phyloP scores from a whole-genome alignment of 2,113 vertebrate species.

The Oxyura jamaicensis region DNA sequence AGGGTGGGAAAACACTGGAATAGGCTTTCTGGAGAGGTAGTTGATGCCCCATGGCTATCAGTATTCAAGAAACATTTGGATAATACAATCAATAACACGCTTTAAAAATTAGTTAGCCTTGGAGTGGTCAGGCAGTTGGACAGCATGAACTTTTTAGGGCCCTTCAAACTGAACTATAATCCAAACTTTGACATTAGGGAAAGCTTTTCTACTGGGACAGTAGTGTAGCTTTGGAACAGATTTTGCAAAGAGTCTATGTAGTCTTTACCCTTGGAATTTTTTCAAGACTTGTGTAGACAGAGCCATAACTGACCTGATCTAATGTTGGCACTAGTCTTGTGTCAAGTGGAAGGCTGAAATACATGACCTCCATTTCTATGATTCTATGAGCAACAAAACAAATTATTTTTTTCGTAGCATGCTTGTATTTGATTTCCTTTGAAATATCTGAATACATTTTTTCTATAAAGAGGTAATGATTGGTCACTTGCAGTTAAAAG shows the following conservation, averaged over 20 bases:
- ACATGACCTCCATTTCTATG: neutral
- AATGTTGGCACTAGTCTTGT: neutral
- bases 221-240: neutral
- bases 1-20: neutral
- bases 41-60: neutral
- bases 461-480: neutral
- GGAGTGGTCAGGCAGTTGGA: neutral
- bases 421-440: neutral
- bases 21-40: neutral
- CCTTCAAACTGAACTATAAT: neutral
- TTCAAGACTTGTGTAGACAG: neutral
- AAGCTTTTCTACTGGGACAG: neutral
- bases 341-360: neutral
- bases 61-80: neutral
- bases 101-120: neutral
- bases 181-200: neutral
- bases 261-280: neutral
- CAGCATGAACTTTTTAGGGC: neutral
- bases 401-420: neutral
- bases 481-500: neutral
- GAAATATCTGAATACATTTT: neutral
- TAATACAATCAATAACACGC: neutral
- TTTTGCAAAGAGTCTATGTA: neutral
- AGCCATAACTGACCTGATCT: neutral
- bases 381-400: neutral